Evolutionary conservation across 2,888 invertebrate species (phyloP), one percentile per base, ranked within the genome.

Genomic region (Cantharis flavilabris): DNA sequence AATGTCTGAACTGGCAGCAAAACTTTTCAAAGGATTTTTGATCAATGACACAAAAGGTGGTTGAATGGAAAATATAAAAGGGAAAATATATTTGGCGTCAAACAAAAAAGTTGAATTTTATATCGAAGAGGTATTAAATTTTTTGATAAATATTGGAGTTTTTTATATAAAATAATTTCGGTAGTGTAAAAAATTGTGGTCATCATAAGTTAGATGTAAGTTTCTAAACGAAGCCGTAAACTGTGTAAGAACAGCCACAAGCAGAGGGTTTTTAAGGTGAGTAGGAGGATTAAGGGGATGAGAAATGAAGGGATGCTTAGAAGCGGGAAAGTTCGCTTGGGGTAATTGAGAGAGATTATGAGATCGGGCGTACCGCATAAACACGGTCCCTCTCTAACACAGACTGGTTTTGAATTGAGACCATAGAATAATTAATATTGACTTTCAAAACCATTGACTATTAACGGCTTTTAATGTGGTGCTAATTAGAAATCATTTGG

Each of bases 281-380:
- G 71, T 69, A 77, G 69, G 33, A 69, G 71, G 78, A 81, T 80
- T 76, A 78, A 16, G 69, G 30, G 74, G 73, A 81, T 80, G 79
- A 79, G 82, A 82, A 81, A 80, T 78, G 69, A 71, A 78, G 82
- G 81, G 77, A 77, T 81, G 77, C 81, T 83, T 81, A 81, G 83
- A 82, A 82, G 82, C 82, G 75, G 80, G 78, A 79, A 81, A 84
- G 83, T 82, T 83, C 80, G 83, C 83, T 81, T 81, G 84, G 85
- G 85, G 86, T 86, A 87, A 87, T 87, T 86, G 85, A 85, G 86
- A 84, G 86, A 87, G 86, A 86, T 86, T 86, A 87, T 86, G 86
- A 86, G 86, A 86, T 87, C 84, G 85, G 85, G 85, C 81, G 85
- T 83, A 84, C 86, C 86, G 84, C 86, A 86, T 87, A 87, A 86